Evolutionary conservation across 2,797 vertebrate genomes (phyloP), one percentile per base, ranked within the genome.

Genomic region (Setipinna tenuifilis): DNA sequence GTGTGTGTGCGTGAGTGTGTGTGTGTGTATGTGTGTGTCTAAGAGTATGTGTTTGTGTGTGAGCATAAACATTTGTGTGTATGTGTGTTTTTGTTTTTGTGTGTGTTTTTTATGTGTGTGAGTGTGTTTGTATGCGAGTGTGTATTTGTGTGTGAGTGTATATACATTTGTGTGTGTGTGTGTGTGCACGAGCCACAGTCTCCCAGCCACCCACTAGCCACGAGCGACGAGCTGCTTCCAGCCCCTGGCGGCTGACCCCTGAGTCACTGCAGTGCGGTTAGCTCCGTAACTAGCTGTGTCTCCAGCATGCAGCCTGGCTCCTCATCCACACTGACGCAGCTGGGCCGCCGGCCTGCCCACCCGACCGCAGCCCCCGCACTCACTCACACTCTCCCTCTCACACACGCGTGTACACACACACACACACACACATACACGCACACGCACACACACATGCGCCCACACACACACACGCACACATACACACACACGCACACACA

Each of bases 201-300:
- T 11, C 16, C 65, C 35, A 41, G 35, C 35, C 5, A 41, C 5
- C 35, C 28, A 71, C 25, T 35, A 31, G 65, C 65, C 65, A 71
- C 65, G 65, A 71, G 65, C 65, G 31, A 28, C 6, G 12, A 71
- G 65, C 65, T 71, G 25, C 65, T 44, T 78, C 21, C 57, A 86
- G 59, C 85, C 82, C 82, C 68, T 87, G 41, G 84, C 80, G 84
- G 65, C 71, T 83, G 84, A 82, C 46, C 75, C 82, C 54, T 85
- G 82, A 85, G 87, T 89, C 84, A 84, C 82, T 81, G 85, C 82
- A 68, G 19, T 88, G 87, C 68, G 84, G 86, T 89, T 87, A 85
- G 48, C 71, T 85, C 83, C 87, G 54, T 86, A 90, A 85, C 87
- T 86, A 88, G 87, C 87, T 85, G 87, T 88, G 87, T 86, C 87